A percentile compares a stretch with the other conserved stretches of the same genome.
Conservation (phyloP, 2,888 invertebrate genomes). For the Melanostoma scalare region DNA sequence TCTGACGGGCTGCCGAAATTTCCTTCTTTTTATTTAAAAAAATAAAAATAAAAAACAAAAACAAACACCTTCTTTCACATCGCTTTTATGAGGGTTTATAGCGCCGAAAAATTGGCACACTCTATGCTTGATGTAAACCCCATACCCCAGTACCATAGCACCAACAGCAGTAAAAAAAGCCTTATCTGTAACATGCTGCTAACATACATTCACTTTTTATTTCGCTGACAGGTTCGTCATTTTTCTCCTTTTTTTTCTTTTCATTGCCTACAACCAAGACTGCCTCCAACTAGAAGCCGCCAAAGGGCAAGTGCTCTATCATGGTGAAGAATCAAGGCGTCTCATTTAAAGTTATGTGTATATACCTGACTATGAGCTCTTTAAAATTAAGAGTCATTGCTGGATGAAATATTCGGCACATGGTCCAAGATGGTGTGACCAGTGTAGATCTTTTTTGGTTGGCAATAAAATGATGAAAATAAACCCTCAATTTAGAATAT, state of each 20-base stretch:
- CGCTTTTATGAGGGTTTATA: slow-evolving; percentile 30
- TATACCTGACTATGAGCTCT: neutral
- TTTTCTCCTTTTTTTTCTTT: slow-evolving; percentile 10
- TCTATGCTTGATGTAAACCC: slow-evolving; percentile 9
- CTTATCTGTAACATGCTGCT: slow-evolving; percentile 43
- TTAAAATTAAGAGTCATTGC: slow-evolving; percentile 20
- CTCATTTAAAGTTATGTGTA: slow-evolving; percentile 19
- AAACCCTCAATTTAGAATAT: no score
- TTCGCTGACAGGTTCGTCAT: slow-evolving; percentile 52
- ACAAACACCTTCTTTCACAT: slow-evolving; percentile 4
- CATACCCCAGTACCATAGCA: neutral
- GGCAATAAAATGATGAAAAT: no score
- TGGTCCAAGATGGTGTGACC: slow-evolving; percentile 2
- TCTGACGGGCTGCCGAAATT: slow-evolving; percentile 54
- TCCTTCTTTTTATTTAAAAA: neutral
- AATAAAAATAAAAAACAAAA: slow-evolving; percentile 19
- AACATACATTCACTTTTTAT: slow-evolving; percentile 60
- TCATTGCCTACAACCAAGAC: slow-evolving; percentile 7
- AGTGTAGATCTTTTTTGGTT: neutral
- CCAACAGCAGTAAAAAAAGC: slow-evolving; percentile 21
- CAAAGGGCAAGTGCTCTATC: slow-evolving; percentile 62
- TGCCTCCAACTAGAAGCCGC: slow-evolving; percentile 37
- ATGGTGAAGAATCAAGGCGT: slow-evolving; percentile 50
- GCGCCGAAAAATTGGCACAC: slow-evolving; percentile 49
- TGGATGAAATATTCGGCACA: neutral